Conservation (phyloP, 1,140 invertebrate species). For the Tetranychus urticae region DNA sequence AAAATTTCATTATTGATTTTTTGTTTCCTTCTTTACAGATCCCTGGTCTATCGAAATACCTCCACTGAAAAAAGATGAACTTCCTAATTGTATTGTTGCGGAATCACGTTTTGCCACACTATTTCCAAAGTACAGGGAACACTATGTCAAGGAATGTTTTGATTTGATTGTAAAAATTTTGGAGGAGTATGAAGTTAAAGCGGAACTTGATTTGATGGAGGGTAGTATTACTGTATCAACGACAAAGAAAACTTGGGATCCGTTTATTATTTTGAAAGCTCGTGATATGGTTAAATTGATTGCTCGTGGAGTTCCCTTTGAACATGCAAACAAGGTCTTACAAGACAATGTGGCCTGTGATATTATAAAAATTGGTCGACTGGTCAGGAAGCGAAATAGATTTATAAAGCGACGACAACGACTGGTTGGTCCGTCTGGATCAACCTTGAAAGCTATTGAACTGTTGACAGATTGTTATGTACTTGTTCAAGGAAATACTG, state of each 20-base stretch:
- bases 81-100: constrained; percentile 50
- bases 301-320: constrained; percentile 83
- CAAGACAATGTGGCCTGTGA: constrained; percentile 80
- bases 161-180: constrained; percentile 70
- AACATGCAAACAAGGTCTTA: constrained; percentile 41
- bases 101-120: constrained; percentile 55
- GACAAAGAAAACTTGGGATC: constrained; percentile 95
- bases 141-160: constrained; percentile 89
- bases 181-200: constrained; percentile 34
- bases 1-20: not conserved
- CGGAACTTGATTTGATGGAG: constrained; percentile 80
- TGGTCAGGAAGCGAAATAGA: constrained; percentile 74
- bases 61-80: constrained; percentile 46
- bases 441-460: constrained; percentile 50
- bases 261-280: constrained; percentile 88
- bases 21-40: not conserved
- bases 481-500: constrained; percentile 91
- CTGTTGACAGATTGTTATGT: constrained; percentile 94
- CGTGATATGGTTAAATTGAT: constrained; percentile 86
- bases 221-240: constrained; percentile 86
- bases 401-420: constrained; percentile 87
- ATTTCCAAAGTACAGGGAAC: constrained; percentile 81
- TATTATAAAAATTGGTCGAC: constrained; percentile 84
- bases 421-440: constrained; percentile 64
- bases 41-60: not conserved